Base-by-base conservation (phyloP, 2,888 invertebrate species). In the Ptychoptera albimana region DNA sequence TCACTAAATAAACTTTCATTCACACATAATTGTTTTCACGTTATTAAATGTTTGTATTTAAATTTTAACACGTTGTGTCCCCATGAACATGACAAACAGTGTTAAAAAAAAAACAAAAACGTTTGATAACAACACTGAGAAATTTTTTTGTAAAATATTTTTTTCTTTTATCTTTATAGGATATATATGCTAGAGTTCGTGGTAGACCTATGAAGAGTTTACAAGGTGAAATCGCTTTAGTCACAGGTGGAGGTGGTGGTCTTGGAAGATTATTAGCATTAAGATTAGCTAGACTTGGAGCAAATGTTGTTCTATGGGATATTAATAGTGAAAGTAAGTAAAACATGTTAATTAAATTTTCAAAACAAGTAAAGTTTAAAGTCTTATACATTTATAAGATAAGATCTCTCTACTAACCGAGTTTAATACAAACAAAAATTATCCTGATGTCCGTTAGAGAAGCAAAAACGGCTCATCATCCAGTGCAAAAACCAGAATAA, bases 211-310 rank as follows among this genome's bases (percentile, higher is more conserved):
- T 75, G 64, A 76, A 79, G 59, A 74, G 69, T 48, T 57, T 76
- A 2, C 70, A 70, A 49, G 83, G 81, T 35, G 82, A 87, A 56
- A 73, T 86, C 35, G 87, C 85, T 0, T 70, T 93, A 39, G 79
- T 93, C 29, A 93, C 93, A 0, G 93, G 93, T 0, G 88, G 87
- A 13, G 93, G 89, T 32, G 81, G 82, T 34, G 91, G 89, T 3
- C 68, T 91, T 12, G 91, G 91, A 7, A 73, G 87, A 50, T 71
- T 87, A 43, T 66, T 88, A 45, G 79, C 86, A 2, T 61, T 82
- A 52, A 71, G 82, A 52, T 70, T 91, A 40, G 81, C 84, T 14
- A 72, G 80, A 56, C 72, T 83, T 46, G 84, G 85, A 43, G 82
- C 83, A 51, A 79, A 74, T 49, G 74, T 92, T 45, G 78, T 93